phyloP scores from a whole-genome alignment of 2,797 vertebrate genomes.

The Xenopus petersii region DNA sequence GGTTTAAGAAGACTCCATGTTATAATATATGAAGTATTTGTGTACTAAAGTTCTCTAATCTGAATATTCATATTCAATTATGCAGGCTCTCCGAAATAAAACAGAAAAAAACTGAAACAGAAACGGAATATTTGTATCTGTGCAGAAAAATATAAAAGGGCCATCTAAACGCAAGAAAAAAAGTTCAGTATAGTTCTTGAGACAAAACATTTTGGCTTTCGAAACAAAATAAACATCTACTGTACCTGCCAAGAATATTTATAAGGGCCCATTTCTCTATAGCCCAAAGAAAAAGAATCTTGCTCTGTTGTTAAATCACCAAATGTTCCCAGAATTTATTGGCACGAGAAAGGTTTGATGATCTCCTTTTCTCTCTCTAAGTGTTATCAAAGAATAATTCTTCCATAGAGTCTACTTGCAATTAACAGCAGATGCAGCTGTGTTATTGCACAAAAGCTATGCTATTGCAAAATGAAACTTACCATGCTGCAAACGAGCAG shows the following conservation, averaged over 20 bases:
- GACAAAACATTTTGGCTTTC: conserved; percentile 17
- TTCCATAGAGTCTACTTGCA: conserved; percentile 40
- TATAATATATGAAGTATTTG: too few species aligned
- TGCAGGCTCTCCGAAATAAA: not conserved
- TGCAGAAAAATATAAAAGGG: not conserved
- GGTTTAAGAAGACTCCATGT: too few species aligned
- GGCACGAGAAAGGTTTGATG: conserved; percentile 46
- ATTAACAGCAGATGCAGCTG: conserved; percentile 46
- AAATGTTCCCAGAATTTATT: conserved; percentile 47
- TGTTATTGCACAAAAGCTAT: conserved; percentile 43
- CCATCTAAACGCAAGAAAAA: conserved; percentile 14
- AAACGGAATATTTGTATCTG: not conserved
- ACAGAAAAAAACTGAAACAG: not conserved
- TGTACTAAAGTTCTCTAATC: too few species aligned
- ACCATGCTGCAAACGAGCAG: conserved; percentile 34
- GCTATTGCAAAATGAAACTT: conserved; percentile 35
- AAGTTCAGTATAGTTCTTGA: conserved; percentile 16
- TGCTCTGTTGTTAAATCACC: conserved; percentile 40
- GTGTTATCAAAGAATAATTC: conserved; percentile 47
- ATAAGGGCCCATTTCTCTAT: conserved; percentile 34
- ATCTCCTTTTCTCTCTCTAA: conserved; percentile 40
- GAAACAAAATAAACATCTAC: conserved; percentile 34
- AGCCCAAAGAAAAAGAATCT: conserved; percentile 38
- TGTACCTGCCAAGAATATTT: conserved; percentile 47
- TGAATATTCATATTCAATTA: too few species aligned